Evolutionary conservation across 2,113 vertebrate species (phyloP).

Genomic region (Rhombomys opimus): DNA sequence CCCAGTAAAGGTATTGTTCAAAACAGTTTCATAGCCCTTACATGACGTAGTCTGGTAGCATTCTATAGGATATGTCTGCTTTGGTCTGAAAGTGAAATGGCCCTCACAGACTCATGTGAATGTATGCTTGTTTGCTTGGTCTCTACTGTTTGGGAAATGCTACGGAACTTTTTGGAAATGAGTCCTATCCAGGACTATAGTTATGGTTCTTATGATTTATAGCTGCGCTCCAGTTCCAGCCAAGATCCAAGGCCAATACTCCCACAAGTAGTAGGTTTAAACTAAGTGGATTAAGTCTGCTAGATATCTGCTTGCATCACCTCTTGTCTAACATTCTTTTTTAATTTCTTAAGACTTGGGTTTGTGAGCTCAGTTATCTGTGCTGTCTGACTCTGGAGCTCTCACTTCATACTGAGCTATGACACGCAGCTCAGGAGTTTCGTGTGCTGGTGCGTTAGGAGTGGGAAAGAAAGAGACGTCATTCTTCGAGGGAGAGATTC

Average conservation of each 20-base stretch:
- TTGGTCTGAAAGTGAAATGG: neutral
- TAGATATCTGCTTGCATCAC: neutral
- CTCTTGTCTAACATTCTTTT: neutral
- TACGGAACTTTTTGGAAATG: neutral
- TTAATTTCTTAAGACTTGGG: neutral
- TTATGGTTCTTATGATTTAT: neutral
- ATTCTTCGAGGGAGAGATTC: neutral
- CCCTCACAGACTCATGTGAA: neutral
- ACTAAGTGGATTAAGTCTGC: neutral
- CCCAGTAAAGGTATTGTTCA: neutral
- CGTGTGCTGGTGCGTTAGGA: fast-evolving
- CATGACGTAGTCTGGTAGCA: neutral
- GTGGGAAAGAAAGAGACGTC: neutral
- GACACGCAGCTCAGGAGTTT: neutral
- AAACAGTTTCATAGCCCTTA: neutral
- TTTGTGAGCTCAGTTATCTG: neutral
- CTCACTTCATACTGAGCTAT: neutral
- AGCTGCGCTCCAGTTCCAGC: too few species aligned
- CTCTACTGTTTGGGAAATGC: neutral
- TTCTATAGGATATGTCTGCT: neutral
- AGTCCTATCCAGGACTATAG: neutral
- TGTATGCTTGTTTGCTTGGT: neutral
- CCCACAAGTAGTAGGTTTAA: neutral
- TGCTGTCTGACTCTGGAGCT: neutral
- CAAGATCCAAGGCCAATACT: neutral